Evolutionary conservation across 2,888 invertebrate species (phyloP).

Genomic region (Spisula subtruncata): DNA sequence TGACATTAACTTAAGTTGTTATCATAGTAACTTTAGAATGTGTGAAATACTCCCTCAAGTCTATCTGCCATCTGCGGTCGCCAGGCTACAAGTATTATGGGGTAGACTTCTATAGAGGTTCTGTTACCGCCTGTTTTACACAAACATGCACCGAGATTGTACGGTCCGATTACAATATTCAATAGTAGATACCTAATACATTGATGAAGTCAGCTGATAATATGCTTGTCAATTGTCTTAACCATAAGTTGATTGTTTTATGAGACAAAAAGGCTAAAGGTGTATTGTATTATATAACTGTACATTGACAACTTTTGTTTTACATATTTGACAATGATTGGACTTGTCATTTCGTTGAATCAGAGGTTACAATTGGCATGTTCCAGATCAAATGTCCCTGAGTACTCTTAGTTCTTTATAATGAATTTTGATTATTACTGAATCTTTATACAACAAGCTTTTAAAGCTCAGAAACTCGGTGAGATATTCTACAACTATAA

Average conservation of each 20-base stretch:
- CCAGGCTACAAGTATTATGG: neutral
- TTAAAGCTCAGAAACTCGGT: too few relatives aligned
- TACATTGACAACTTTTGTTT: conserved; percentile 4
- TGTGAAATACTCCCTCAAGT: conserved; percentile 12
- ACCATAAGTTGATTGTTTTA: neutral
- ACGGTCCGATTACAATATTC: neutral
- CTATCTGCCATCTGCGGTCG: conserved; percentile 18
- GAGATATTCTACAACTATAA: too few relatives aligned
- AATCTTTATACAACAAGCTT: too few relatives aligned
- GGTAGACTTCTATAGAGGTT: neutral
- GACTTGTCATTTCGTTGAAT: conserved; percentile 25
- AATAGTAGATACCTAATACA: neutral
- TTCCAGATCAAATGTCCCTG: neutral
- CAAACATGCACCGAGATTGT: conserved; percentile 1
- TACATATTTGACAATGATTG: conserved; percentile 10
- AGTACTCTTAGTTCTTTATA: neutral
- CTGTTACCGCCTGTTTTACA: conserved; percentile 2
- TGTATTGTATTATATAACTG: conserved; percentile 5
- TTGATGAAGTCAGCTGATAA: conserved; percentile 1
- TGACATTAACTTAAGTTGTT: too few relatives aligned
- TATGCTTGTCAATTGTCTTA: neutral
- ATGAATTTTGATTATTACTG: neutral
- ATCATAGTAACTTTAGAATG: conserved; percentile 10
- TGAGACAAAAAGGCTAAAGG: conserved; percentile 7
- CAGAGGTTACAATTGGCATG: neutral